These are phyloP conservation scores for Drosophila merina DNA, from an alignment of 2,888 invertebrate genomes.

Conservation along the genomic window DNA sequence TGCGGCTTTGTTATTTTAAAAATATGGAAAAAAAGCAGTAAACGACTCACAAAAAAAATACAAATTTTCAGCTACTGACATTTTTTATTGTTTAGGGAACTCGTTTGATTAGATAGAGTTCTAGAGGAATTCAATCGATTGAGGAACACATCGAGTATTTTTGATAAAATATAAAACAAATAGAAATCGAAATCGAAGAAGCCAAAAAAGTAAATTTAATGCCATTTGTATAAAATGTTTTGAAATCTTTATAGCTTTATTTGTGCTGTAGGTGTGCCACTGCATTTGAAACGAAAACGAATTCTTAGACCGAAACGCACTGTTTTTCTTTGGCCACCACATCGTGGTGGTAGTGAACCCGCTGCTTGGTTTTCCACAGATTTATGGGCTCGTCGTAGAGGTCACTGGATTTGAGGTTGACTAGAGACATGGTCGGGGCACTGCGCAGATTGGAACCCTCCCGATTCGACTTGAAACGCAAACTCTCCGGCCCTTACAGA, in stretches of 20 bases:
- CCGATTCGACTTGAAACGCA: slow-evolving; percentile 11
- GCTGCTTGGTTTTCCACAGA: slow-evolving; percentile 77
- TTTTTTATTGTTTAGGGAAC: slow-evolving; percentile 6
- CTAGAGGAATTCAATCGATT: neutral
- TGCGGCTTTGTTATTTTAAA: slow-evolving; percentile 12
- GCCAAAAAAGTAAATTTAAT: no score
- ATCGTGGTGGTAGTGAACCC: slow-evolving; percentile 76
- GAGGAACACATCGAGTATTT: neutral
- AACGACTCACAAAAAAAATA: neutral
- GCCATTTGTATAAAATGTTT: no score
- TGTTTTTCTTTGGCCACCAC: slow-evolving; percentile 52
- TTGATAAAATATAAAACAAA: neutral
- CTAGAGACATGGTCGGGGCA: slow-evolving; percentile 69
- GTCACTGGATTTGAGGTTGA: slow-evolving; percentile 59
- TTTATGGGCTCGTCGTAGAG: slow-evolving; percentile 66
- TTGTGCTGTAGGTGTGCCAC: slow-evolving; percentile 11
- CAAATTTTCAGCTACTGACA: slow-evolving; percentile 8
- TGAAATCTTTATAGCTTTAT: no score
- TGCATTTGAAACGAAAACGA: neutral
- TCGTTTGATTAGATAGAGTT: slow-evolving; percentile 26
- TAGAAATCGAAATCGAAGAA: neutral
- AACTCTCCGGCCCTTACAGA: slow-evolving; percentile 19
- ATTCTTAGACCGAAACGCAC: slow-evolving; percentile 41
- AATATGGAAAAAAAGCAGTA: neutral
- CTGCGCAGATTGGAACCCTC: neutral